A percentile compares a stretch with the other conserved stretches of the same genome.
Evolutionary conservation across 2,797 vertebrate genomes (phyloP).

Genomic region (Sitta carolinensis): DNA sequence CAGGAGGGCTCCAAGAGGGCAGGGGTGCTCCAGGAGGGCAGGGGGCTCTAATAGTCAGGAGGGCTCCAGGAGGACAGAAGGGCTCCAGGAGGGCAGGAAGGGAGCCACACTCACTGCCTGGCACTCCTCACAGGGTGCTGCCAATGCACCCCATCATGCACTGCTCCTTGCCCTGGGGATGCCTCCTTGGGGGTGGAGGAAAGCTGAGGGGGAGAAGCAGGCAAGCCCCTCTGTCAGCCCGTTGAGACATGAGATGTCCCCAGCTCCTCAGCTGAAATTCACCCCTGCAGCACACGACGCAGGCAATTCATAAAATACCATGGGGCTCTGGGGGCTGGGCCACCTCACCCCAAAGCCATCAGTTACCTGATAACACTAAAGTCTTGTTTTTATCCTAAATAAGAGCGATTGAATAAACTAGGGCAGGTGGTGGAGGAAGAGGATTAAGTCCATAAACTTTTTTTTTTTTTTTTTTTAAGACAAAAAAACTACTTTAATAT

Average conservation of each 20-base stretch:
- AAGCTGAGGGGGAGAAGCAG: neutral
- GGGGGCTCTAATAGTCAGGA: too few relatives aligned
- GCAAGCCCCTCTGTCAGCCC: neutral
- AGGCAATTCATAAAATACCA: neutral
- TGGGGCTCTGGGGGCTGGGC: neutral
- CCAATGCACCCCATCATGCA: accelerated
- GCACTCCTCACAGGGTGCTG: neutral
- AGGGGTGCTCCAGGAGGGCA: neutral
- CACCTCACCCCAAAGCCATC: neutral
- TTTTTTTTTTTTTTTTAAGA: neutral
- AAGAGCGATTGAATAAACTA: neutral
- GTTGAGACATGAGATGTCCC: neutral
- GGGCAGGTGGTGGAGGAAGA: neutral
- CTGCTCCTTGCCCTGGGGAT: accelerated
- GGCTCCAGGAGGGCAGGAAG: neutral
- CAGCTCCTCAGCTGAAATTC: neutral
- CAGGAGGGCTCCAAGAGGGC: too few relatives aligned
- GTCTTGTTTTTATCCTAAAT: neutral
- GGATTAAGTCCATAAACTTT: neutral
- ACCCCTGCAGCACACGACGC: neutral
- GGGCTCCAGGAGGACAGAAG: too few relatives aligned
- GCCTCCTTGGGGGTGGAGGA: neutral
- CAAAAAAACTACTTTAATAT: neutral
- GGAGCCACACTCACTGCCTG: accelerated
- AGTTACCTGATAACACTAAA: neutral